These are phyloP conservation scores for Pelobates cultripes DNA, from an alignment of 2,797 vertebrate species.

Conservation along the genomic window DNA sequence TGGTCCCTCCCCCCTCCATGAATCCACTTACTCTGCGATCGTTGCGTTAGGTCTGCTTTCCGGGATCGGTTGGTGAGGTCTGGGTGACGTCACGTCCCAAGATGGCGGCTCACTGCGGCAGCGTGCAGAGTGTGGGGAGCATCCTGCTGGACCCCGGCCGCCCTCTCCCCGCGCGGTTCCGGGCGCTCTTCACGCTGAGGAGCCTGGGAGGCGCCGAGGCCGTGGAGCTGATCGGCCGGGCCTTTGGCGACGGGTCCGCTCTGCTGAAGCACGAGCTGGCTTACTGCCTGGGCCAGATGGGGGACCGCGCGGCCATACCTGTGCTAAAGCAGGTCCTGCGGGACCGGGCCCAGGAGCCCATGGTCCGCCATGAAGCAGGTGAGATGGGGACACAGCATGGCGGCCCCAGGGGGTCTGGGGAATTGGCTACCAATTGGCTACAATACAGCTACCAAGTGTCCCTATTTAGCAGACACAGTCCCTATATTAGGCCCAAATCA, in stretches of 20 bases:
- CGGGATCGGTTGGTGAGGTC: neutral
- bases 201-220: slow-evolving; percentile 82
- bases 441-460: no score
- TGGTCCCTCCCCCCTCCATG: no score
- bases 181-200: slow-evolving; percentile 92
- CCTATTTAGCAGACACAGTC: no score
- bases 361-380: slow-evolving; percentile 97
- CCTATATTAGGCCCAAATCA: no score
- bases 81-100: neutral
- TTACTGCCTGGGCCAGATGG: slow-evolving; percentile 95
- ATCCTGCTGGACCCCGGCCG: slow-evolving; percentile 74
- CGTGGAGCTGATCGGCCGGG: slow-evolving; percentile 85
- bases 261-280: slow-evolving; percentile 94
- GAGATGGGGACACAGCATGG: neutral
- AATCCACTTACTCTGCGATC: no score
- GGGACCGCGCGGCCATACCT: slow-evolving; percentile 80
- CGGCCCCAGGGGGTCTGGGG: no score
- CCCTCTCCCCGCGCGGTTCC: slow-evolving; percentile 81
- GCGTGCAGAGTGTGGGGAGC: slow-evolving; percentile 72
- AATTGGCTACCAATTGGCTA: no score
- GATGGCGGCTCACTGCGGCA: slow-evolving; percentile 12
- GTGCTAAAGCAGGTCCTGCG: slow-evolving; percentile 76
- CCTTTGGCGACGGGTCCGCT: slow-evolving; percentile 84
- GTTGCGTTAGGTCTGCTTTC: neutral
- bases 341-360: slow-evolving; percentile 84